Evolutionary conservation across 2,888 invertebrate species (phyloP).

Genomic region (Polymixis flavicincta): DNA sequence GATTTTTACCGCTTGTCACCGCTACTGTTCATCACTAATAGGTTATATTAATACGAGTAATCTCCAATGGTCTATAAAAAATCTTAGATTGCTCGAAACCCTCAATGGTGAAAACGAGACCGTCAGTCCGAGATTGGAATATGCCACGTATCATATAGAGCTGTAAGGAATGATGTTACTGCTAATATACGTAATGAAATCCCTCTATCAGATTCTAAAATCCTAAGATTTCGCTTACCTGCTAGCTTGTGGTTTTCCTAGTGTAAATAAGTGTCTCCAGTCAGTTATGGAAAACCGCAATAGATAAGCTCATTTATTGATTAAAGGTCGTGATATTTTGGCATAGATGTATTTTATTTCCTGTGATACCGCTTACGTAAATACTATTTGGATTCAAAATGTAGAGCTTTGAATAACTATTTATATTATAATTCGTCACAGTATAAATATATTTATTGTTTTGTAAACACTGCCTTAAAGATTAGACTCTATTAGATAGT

Average conservation of each 20-base stretch:
- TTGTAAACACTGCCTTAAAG: not conserved
- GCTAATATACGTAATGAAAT: not conserved
- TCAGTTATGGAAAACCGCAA: not conserved
- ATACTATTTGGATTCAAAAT: not conserved
- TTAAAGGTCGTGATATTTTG: not conserved
- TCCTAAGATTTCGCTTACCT: not conserved
- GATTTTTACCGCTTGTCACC: too few relatives aligned
- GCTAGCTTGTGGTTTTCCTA: not conserved
- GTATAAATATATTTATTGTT: not conserved
- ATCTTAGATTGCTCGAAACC: not conserved
- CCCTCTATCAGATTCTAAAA: not conserved
- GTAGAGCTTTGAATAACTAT: not conserved
- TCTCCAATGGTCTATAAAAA: not conserved
- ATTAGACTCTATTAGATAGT: not conserved
- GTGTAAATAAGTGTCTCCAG: not conserved
- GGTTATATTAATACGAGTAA: not conserved
- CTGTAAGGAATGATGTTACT: not conserved
- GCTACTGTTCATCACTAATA: not conserved
- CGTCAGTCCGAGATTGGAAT: not conserved
- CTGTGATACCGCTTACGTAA: not conserved
- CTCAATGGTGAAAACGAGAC: not conserved
- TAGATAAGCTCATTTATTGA: not conserved
- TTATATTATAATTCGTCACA: not conserved
- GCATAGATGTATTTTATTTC: conserved; percentile 4
- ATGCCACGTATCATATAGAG: not conserved